Conservation (phyloP, 2,797 vertebrate species). For the Scolopax bukidnonensis region DNA sequence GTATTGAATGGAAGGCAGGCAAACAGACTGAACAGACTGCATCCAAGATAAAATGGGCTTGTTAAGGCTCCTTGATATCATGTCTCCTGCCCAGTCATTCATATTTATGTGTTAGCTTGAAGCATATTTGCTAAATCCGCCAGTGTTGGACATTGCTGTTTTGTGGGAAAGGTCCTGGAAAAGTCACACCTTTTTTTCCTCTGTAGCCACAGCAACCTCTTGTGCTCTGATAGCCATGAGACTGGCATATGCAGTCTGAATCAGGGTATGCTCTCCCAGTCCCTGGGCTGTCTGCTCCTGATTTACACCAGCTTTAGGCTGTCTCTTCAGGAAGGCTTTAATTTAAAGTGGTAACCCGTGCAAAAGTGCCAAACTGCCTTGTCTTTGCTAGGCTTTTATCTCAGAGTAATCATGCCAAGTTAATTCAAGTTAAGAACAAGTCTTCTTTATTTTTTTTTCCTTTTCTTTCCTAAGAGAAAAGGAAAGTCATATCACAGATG, state of each 20-base stretch:
- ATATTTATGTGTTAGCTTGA: neutral
- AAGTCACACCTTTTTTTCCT: neutral
- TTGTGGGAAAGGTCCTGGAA: neutral
- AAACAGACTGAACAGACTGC: neutral
- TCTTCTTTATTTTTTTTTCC: no score
- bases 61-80: neutral
- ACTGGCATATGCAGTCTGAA: neutral
- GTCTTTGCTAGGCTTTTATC: neutral
- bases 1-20: neutral
- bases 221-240: neutral
- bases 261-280: neutral
- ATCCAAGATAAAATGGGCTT: neutral
- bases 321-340: neutral
- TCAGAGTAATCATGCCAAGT: neutral
- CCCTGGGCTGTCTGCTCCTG: neutral
- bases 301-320: neutral
- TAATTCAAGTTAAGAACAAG: constrained; percentile 4
- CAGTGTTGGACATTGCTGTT: fast-evolving
- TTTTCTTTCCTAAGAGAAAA: neutral
- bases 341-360: neutral
- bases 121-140: neutral
- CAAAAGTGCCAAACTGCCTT: neutral
- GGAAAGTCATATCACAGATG: neutral
- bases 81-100: neutral
- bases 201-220: neutral